These are phyloP conservation scores for Dioctria linearis DNA, from an alignment of 2,888 invertebrate genomes.

Conservation along the genomic window DNA sequence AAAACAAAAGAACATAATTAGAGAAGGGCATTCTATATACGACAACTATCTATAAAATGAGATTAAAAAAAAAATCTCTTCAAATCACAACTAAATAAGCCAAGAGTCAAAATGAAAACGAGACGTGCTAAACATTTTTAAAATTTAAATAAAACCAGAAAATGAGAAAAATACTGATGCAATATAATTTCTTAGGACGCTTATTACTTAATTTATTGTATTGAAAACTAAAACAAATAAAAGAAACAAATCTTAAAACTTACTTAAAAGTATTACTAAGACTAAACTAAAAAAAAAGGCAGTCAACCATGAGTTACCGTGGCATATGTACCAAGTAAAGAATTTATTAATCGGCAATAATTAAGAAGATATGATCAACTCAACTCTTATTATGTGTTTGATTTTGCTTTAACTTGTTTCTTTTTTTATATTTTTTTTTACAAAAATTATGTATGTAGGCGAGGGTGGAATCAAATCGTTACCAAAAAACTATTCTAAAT, in stretches of 20 bases:
- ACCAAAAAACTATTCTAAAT: constrained; percentile 42
- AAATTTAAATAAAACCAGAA: constrained; percentile 38
- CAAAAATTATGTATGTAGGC: neutral
- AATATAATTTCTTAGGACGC: constrained; percentile 49
- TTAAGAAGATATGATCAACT: constrained; percentile 1
- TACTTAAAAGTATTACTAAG: constrained; percentile 51
- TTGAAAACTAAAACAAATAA: constrained; percentile 41
- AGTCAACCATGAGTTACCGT: constrained; percentile 45
- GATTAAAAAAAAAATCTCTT: neutral
- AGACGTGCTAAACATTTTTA: constrained; percentile 44
- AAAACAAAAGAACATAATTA: neutral
- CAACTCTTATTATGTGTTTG: neutral
- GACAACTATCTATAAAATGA: neutral
- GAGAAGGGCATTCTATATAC: too few relatives aligned
- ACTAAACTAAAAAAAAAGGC: constrained; percentile 36
- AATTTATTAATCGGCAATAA: constrained; percentile 13
- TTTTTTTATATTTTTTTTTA: constrained; percentile 8
- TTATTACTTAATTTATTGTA: constrained; percentile 52
- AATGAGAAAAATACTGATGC: constrained; percentile 12
- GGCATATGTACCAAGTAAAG: constrained; percentile 25
- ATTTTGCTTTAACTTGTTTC: neutral
- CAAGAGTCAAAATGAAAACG: constrained; percentile 50
- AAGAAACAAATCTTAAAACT: constrained; percentile 22
- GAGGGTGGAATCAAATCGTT: constrained; percentile 15
- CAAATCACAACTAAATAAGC: constrained; percentile 47